Conservation (phyloP, 2,113 vertebrate genomes). For the Galemys pyrenaicus region DNA sequence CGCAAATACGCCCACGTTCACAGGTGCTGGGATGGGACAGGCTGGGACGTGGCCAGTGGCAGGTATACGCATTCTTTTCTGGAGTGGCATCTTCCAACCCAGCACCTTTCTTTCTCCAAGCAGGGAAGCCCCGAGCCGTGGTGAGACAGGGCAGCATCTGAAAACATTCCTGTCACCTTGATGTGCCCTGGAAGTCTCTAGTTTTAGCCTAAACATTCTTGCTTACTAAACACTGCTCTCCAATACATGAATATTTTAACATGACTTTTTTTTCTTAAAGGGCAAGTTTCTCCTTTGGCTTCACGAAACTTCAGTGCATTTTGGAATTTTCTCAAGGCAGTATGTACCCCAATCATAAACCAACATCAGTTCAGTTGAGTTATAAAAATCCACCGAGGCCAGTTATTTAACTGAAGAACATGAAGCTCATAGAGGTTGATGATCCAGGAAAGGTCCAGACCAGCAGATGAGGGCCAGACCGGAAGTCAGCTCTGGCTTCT, state of each 20-base stretch:
- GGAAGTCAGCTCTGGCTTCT: neutral
- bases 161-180: neutral
- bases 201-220: neutral
- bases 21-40: neutral
- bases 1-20: neutral
- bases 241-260: neutral
- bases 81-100: neutral
- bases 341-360: neutral
- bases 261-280: neutral
- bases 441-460: neutral
- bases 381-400: neutral
- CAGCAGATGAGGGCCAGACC: too few relatives aligned
- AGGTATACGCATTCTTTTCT: neutral
- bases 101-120: too few relatives aligned
- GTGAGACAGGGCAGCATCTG: neutral
- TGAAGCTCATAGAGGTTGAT: neutral
- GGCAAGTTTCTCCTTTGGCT: neutral
- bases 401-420: neutral
- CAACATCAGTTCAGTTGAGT: neutral
- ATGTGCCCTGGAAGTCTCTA: neutral
- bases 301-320: neutral
- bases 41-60: too few relatives aligned
- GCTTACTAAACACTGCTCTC: neutral
- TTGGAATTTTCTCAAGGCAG: constrained; percentile 8
- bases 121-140: neutral